A percentile compares a stretch with the other conserved stretches of the same genome.
Evolutionary conservation across 1,140 invertebrate genomes (phyloP).

Genomic region (Sogatella furcifera): DNA sequence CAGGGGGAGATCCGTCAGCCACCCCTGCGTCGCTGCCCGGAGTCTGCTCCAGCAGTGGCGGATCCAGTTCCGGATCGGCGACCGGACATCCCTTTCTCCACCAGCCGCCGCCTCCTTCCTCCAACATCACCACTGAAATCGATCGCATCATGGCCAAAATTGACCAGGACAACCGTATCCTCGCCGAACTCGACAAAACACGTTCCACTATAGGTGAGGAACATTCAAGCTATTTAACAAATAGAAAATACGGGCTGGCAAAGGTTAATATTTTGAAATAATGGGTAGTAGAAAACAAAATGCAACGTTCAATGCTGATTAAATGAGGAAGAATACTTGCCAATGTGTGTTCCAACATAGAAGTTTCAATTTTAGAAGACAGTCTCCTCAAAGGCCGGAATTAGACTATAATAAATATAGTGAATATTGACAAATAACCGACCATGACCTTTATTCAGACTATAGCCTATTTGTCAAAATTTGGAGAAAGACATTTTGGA

Average conservation of each 20-base stretch:
- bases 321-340: too few relatives aligned
- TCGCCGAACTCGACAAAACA: conserved; percentile 80
- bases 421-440: too few relatives aligned
- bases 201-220: conserved; percentile 39
- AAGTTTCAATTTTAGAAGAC: too few relatives aligned
- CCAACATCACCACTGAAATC: conserved; percentile 47
- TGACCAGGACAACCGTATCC: conserved; percentile 73
- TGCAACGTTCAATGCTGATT: too few relatives aligned
- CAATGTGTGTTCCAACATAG: too few relatives aligned
- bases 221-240: not conserved
- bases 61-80: conserved; percentile 10
- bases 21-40: not conserved
- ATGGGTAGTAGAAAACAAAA: too few relatives aligned
- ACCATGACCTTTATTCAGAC: too few relatives aligned
- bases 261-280: too few relatives aligned
- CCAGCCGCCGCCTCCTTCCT: conserved; percentile 7
- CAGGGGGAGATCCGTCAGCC: not conserved
- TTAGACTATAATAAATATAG: too few relatives aligned
- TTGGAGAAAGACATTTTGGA: too few relatives aligned
- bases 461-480: too few relatives aligned
- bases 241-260: not conserved
- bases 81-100: not conserved
- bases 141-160: conserved; percentile 91
- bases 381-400: too few relatives aligned
- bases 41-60: conserved; percentile 10